Evolutionary conservation across 2,888 invertebrate genomes (phyloP), one percentile per base, ranked within the genome.

Genomic region (Hartigia nigra): DNA sequence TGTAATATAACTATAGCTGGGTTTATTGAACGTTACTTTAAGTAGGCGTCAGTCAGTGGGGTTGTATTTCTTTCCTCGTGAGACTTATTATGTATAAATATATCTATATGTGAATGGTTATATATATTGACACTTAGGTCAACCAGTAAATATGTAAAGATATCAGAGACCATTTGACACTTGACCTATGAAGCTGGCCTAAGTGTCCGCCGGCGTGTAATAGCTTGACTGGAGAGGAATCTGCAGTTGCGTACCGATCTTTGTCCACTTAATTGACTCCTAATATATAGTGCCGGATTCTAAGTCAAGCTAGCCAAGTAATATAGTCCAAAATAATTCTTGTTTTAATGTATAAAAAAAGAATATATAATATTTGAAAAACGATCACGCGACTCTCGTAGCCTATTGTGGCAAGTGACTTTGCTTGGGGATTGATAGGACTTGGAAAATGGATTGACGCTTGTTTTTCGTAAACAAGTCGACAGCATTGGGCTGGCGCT

Each of bases 81-180:
- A 39, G 4, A 39, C 14, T 4, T 14, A 14, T 14, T 39, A 39
- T 39, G 39, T 39, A 39, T 39, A 39, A 14, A 14, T 39, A 4
- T 37, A 37, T 37, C 36, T 37, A 37, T 37, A 37, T 35, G 35
- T 35, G 9, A 5, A 35, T 35, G 9, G 4, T 1, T 39, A 4
- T 39, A 32, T 9, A 32, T 12, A 70, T 31, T 72, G 31, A 34
- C 31, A 72, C 32, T 31, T 31, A 72, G 72, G 31, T 34, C 72
- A 72, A 14, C 31, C 32, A 69, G 36, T 75, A 74, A 77, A 70
- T 75, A 72, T 80, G 77, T 80, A 78, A 79, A 78, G 84, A 86
- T 90, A 90, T 90, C 90, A 87, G 88, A 83, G 84, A 80, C 81
- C 86, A 85, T 87, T 89, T 89, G 89, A 90, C 90, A 88, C 82